A percentile compares a stretch with the other conserved stretches of the same genome.
These are phyloP conservation scores for Amphipoea lucens DNA, from an alignment of 2,888 invertebrate species.

Conservation along the genomic window DNA sequence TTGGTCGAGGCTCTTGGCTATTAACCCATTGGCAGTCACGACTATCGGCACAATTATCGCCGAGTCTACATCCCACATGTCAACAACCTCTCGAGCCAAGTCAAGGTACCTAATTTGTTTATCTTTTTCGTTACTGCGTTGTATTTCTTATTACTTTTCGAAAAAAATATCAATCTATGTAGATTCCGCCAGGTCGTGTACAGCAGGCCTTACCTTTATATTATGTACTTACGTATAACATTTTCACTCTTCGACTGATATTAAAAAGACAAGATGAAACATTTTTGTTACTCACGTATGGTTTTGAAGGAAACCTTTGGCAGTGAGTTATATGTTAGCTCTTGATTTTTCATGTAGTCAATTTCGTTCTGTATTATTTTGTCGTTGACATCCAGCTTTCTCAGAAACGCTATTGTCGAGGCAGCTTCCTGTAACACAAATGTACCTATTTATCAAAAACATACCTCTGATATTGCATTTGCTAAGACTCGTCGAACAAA, in stretches of 20 bases:
- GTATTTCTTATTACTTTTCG: background rate
- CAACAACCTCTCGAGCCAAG: no score
- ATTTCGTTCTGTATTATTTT: constrained; percentile 77
- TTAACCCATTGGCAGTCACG: no score
- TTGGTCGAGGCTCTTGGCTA: no score
- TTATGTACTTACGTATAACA: background rate
- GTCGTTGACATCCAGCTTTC: constrained; percentile 75
- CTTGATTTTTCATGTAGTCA: constrained; percentile 75
- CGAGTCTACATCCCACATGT: no score
- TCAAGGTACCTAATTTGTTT: no score
- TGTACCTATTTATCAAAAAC: constrained; percentile 1
- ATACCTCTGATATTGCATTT: background rate
- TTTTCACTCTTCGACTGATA: background rate
- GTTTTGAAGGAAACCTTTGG: constrained; percentile 73
- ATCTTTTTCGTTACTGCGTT: background rate
- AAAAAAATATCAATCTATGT: background rate
- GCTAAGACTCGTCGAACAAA: background rate
- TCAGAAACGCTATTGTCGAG: constrained; percentile 75
- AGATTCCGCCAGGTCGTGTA: background rate
- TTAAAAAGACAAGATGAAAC: background rate
- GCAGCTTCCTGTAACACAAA: constrained; percentile 75
- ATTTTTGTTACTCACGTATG: constrained; percentile 75
- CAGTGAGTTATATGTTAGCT: constrained; percentile 73
- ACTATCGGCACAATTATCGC: no score
- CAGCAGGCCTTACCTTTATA: background rate